phyloP scores from a whole-genome alignment of 2,113 vertebrate genomes.

The Hippocampus abdominalis region DNA sequence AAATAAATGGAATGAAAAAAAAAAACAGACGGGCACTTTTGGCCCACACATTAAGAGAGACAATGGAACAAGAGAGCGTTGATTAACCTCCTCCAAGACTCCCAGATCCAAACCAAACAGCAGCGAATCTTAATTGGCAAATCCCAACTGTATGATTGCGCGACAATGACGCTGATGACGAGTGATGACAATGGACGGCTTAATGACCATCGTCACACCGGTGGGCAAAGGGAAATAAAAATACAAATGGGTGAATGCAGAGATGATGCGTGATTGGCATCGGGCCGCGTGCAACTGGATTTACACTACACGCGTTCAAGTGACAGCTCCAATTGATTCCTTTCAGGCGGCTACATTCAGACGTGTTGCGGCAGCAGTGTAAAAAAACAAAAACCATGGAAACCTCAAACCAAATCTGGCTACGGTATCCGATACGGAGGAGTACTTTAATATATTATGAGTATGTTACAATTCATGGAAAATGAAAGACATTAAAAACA shows the following conservation, averaged over 20 bases:
- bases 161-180: constrained; percentile 65
- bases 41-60: constrained; percentile 58
- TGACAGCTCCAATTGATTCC: constrained; percentile 1
- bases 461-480: no score
- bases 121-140: constrained; percentile 57
- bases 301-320: neutral
- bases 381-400: neutral
- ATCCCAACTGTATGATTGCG: constrained; percentile 58
- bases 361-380: neutral
- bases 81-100: constrained; percentile 59
- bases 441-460: no score
- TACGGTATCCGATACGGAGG: no score
- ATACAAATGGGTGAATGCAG: neutral
- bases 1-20: constrained; percentile 34
- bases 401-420: neutral
- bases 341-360: neutral
- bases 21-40: constrained; percentile 39
- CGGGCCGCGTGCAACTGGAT: neutral
- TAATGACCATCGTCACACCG: constrained; percentile 36
- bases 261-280: constrained; percentile 28
- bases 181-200: constrained; percentile 41
- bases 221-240: constrained; percentile 19
- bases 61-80: constrained; percentile 62
- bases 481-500: no score
- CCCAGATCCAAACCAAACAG: constrained; percentile 50